Base-by-base conservation (phyloP, 2,797 vertebrate species). In the Platalea minor region DNA sequence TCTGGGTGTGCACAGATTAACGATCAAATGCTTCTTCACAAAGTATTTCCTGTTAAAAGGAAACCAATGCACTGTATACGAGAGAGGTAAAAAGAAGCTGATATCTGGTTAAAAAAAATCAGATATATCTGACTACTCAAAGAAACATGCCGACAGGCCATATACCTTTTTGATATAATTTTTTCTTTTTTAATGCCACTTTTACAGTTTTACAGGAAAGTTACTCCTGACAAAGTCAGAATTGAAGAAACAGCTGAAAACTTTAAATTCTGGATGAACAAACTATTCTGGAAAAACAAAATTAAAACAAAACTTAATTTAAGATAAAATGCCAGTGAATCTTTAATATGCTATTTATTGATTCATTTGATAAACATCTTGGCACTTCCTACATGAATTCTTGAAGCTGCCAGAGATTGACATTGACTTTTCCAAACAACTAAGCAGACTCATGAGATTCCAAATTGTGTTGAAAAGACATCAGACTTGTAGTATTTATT, bases 1-100 rank as follows among this genome's bases (percentile, higher is more conserved):
- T 85, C 80, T 91, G 53, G 7, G 9, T 93, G 72, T 95, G 84
- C 72, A 89, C 56, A 96, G 67, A 96, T 93, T 92, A 96, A 94
- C 0, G 3, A 95, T 77, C 81, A 96, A 86, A 95, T 95, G 50
- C 3, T 94, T 63, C 83, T 94, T 94, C 60, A 91, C 60, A 88
- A 91, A 92, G 60, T 60, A 63, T 73, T 97, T 95, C 51, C 35
- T 73, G 31, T 86, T 86, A 93, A 92, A 96, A 57, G 37, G 23
- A 75, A 91, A 84, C 64, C 43, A 54, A 63, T 20, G 54, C 29
- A 74, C 45, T 54, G 7, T 56, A 46, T 48, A 45, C 84, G 13
- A 92, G 37, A 37, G 8, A 82, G 13, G 24, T 81, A 82, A 82
- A 91, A 94, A 19, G 28, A 89, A 67, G 12, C 9, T 85, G 56